Evolutionary conservation across 2,797 vertebrate genomes (phyloP).

Genomic region (Columba guinea): DNA sequence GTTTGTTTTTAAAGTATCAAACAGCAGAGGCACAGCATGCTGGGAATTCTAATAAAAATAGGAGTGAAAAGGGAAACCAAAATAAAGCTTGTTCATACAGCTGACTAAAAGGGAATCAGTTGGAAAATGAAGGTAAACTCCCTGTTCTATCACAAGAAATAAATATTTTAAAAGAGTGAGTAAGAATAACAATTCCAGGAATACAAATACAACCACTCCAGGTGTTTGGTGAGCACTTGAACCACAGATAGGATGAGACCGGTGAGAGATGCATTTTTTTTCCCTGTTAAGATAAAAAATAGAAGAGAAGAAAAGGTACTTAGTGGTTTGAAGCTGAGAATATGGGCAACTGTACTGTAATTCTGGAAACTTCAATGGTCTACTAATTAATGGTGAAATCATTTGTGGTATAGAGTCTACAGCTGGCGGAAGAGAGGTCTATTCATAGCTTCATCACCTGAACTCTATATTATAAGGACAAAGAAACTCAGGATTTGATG

Average conservation of each 20-base stretch:
- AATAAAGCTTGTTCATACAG: neutral
- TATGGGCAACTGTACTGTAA: neutral
- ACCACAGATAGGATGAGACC: neutral
- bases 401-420: neutral
- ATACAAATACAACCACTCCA: neutral
- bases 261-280: neutral
- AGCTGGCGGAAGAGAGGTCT: neutral
- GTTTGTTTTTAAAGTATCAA: neutral
- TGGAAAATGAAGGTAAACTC: neutral
- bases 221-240: neutral
- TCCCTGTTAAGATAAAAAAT: neutral
- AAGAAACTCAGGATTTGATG: neutral
- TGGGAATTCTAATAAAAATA: neutral
- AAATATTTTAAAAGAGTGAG: neutral
- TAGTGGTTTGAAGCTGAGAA: slow-evolving; percentile 53
- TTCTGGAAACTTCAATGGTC: slow-evolving; percentile 15
- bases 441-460: neutral
- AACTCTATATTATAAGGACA: neutral
- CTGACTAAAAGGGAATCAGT: neutral
- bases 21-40: neutral
- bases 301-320: slow-evolving; percentile 5
- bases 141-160: neutral
- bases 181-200: slow-evolving; percentile 22
- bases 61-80: neutral
- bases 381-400: slow-evolving; percentile 26